Evolutionary conservation across 2,888 invertebrate species (phyloP).

Genomic region (Deroplatys truncata): DNA sequence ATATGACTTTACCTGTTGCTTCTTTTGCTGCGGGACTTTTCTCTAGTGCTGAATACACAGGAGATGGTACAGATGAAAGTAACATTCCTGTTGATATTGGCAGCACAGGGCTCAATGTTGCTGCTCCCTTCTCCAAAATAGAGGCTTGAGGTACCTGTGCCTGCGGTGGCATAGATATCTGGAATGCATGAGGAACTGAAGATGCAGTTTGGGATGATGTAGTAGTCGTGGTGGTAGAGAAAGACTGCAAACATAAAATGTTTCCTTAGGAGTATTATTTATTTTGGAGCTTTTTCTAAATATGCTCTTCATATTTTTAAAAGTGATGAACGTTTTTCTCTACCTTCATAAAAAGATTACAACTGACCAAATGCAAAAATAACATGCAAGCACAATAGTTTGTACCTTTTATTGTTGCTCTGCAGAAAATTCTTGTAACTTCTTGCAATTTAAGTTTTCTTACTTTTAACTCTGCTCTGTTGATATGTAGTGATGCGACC

Average conservation of each 20-base stretch:
- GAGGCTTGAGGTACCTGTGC: conserved; percentile 31
- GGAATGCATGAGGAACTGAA: conserved; percentile 58
- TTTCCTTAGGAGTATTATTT: neutral
- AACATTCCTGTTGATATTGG: conserved; percentile 31
- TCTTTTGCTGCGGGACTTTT: conserved; percentile 20
- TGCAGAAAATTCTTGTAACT: too few relatives aligned
- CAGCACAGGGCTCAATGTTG: conserved; percentile 27
- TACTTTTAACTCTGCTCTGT: too few relatives aligned
- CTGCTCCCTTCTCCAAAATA: conserved; percentile 23
- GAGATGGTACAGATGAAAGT: conserved; percentile 37
- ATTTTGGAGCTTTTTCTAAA: too few relatives aligned
- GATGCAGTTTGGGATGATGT: neutral
- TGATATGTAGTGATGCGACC: too few relatives aligned
- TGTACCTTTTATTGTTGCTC: too few relatives aligned
- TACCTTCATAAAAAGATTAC: too few relatives aligned
- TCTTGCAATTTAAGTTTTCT: too few relatives aligned
- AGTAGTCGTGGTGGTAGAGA: neutral
- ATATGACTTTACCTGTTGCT: neutral
- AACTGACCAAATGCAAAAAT: too few relatives aligned
- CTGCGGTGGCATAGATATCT: conserved; percentile 53
- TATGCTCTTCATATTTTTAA: too few relatives aligned
- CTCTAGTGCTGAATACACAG: conserved; percentile 38
- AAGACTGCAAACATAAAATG: neutral
- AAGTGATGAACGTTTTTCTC: too few relatives aligned
- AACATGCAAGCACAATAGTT: too few relatives aligned